These are phyloP conservation scores for Glomeris maerens DNA, from an alignment of 1,140 invertebrate species.

Conservation along the genomic window DNA sequence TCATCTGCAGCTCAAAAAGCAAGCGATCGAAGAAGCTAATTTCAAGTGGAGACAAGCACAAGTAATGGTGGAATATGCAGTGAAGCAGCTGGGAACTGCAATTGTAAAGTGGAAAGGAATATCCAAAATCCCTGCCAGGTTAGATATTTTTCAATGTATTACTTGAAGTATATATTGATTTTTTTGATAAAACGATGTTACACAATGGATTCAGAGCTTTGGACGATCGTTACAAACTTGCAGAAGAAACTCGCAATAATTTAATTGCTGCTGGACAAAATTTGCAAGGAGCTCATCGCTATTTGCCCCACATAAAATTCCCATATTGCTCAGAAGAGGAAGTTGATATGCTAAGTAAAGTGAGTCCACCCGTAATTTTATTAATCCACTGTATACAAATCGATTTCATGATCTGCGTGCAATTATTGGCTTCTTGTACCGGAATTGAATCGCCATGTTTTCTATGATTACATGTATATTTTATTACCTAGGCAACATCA, in stretches of 20 bases:
- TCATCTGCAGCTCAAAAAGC: slow-evolving; percentile 36
- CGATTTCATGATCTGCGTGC: neutral
- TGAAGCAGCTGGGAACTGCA: slow-evolving; percentile 34
- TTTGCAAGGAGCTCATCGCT: slow-evolving; percentile 38
- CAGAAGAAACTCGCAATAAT: slow-evolving; percentile 42
- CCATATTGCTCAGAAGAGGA: slow-evolving; percentile 45
- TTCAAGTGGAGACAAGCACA: slow-evolving; percentile 41
- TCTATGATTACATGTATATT: neutral
- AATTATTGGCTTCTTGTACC: neutral
- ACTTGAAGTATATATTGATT: slow-evolving; percentile 8
- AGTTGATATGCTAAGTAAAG: slow-evolving; percentile 36
- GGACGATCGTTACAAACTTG: slow-evolving; percentile 32
- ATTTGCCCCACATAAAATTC: slow-evolving; percentile 42
- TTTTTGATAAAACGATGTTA: neutral
- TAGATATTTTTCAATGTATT: slow-evolving; percentile 15
- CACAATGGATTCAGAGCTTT: slow-evolving; percentile 21
- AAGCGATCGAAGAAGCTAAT: slow-evolving; percentile 37
- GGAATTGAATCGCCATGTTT: neutral
- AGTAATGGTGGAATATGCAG: slow-evolving; percentile 36
- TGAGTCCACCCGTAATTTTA: slow-evolving; percentile 17
- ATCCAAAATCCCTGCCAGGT: slow-evolving; percentile 27
- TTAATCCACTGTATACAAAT: neutral
- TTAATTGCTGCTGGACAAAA: slow-evolving; percentile 42
- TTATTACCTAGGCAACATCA: slow-evolving; percentile 29
- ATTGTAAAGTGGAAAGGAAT: slow-evolving; percentile 36